These are phyloP conservation scores for Spisula solida DNA, from an alignment of 2,888 invertebrate genomes.

Conservation along the genomic window DNA sequence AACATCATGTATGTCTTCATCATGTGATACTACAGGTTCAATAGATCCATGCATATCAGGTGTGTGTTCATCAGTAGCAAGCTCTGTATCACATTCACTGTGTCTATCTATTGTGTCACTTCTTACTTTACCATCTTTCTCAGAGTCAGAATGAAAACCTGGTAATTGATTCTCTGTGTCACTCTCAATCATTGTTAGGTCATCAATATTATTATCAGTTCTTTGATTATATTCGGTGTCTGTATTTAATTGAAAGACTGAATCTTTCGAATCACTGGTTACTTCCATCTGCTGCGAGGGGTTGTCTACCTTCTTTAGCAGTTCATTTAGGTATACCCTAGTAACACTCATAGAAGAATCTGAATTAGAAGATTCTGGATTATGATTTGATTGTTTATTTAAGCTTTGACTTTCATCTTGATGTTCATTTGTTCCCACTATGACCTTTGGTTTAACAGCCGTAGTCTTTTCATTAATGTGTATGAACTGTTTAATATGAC, in stretches of 20 bases:
- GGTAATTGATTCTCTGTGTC: background rate
- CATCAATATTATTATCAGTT: background rate
- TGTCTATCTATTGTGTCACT: background rate
- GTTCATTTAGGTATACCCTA: too few relatives aligned
- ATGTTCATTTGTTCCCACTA: background rate
- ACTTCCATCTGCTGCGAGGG: too few relatives aligned
- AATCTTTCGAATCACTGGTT: background rate
- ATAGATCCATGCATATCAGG: background rate
- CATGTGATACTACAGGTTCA: background rate
- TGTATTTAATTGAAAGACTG: background rate
- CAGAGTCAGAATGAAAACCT: background rate
- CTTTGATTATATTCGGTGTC: background rate
- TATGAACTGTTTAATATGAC: background rate
- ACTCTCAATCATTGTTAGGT: background rate
- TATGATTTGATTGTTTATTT: background rate
- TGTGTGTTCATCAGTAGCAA: background rate
- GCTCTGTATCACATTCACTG: background rate
- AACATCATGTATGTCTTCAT: background rate
- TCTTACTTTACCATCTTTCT: background rate
- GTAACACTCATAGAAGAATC: too few relatives aligned
- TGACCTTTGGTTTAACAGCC: background rate
- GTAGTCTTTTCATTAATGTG: background rate
- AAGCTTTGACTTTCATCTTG: background rate
- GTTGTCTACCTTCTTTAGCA: too few relatives aligned
- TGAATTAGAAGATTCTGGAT: too few relatives aligned